Evolutionary conservation across 2,113 vertebrate genomes (phyloP), one percentile per base, ranked within the genome.

Genomic region (Rhegmatorhina hoffmannsi): DNA sequence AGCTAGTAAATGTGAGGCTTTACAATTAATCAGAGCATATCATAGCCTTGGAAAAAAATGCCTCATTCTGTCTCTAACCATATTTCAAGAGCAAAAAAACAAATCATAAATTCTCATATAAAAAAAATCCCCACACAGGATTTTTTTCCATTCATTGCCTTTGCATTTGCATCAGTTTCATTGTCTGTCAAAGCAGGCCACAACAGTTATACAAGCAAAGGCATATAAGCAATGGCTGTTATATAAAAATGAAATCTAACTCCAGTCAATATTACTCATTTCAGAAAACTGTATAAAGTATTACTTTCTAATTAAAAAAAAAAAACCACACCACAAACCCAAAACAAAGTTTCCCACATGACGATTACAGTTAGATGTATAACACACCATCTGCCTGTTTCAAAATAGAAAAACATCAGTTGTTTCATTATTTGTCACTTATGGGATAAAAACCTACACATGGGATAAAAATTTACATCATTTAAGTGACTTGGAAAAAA

Each of bases 381-480:
- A 78, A 91, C 81, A 81, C 16, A 82, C 82, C 90, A 96, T 91
- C 84, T 94, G 93, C 44, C 66, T 18, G 1, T 89, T 87, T 89
- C 81, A 82, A 95, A 94, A 91, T 63, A 91, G 56, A 87, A 82
- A 89, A 59, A 8, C 40, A 64, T 64, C 66, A 47, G 60, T 89
- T 94, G 16, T 66, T 89, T 95, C 44, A 56, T 94, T 78, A 87
- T 90, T 89, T 94, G 70, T 94, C 85, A 85, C 47, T 90, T 84
- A 90, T 7, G 14, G 64, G 16, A 84, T 84, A 81, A 91, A 92
- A 96, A 31, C 2, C 10, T 78, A 78, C 46, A 89, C 19, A 50
- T 56, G 21, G 63, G 47, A 74, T 31, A 85, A 60, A 8, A 67
- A 85, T 87, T 93, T 49, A 15, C 55, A 62, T 66, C 9, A 18